These are phyloP conservation scores for Busseola fusca DNA, from an alignment of 2,888 invertebrate species.

Conservation along the genomic window DNA sequence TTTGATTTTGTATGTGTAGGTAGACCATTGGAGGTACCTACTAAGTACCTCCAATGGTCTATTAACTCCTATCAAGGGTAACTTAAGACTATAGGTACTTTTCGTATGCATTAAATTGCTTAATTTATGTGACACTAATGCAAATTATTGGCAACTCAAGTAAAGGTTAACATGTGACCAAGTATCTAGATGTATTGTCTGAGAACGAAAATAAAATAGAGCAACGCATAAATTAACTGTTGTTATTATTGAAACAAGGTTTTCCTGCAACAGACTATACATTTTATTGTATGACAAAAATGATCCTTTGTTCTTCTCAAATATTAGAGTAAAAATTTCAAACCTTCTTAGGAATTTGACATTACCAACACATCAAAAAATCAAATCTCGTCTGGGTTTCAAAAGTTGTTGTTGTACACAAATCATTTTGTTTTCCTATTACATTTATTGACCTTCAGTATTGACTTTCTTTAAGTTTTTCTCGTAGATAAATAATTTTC, in stretches of 20 bases:
- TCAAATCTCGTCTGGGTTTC: neutral
- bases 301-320: neutral
- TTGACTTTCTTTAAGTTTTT: neutral
- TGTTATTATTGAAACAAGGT: neutral
- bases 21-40: too few species aligned
- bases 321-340: neutral
- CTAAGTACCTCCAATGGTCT: neutral
- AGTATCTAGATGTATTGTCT: constrained; percentile 17
- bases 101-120: neutral
- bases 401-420: neutral
- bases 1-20: too few species aligned
- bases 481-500: neutral
- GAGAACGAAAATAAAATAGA: constrained; percentile 23
- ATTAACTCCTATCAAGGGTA: constrained; percentile 18
- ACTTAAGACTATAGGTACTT: neutral
- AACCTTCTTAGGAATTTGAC: too few species aligned
- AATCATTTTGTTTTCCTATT: neutral
- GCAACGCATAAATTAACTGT: constrained; percentile 11
- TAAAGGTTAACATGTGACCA: constrained; percentile 20
- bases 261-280: neutral
- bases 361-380: neutral
- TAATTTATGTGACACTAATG: constrained; percentile 19
- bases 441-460: too few species aligned
- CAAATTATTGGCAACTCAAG: constrained; percentile 1
- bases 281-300: neutral